phyloP scores from a whole-genome alignment of 2,888 invertebrate genomes.

The Stramonita haemastoma region DNA sequence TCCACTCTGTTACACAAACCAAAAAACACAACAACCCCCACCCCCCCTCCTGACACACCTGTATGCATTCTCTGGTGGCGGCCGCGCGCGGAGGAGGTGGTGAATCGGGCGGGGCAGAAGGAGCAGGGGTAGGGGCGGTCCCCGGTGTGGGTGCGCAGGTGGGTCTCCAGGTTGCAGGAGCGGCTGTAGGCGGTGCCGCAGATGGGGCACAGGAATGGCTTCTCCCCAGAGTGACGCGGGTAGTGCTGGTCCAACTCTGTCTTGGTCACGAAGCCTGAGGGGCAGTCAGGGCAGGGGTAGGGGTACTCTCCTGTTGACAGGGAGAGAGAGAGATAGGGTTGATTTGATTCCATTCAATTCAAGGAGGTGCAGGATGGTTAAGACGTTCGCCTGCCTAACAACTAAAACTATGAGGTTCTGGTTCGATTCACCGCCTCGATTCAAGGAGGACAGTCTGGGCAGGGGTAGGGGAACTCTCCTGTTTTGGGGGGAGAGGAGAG shows the following conservation, averaged over 20 bases:
- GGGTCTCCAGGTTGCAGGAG: conserved; percentile 12
- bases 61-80: conserved; percentile 10
- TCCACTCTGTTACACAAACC: no score
- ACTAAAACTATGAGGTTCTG: no score
- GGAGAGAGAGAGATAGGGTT: no score
- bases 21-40: no score
- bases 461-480: no score
- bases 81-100: not conserved
- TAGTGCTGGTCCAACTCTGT: not conserved
- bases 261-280: not conserved
- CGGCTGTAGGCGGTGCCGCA: conserved; percentile 4
- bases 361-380: no score
- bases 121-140: not conserved
- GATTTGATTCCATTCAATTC: no score
- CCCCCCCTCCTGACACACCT: not conserved
- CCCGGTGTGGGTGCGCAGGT: not conserved
- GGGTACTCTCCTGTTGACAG: not conserved
- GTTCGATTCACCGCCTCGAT: no score
- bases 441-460: no score
- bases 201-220: conserved; percentile 11
- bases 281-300: not conserved
- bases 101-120: not conserved
- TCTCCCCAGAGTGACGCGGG: not conserved
- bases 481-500: no score
- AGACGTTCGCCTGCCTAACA: no score